A percentile compares a stretch with the other conserved stretches of the same genome.
Evolutionary conservation across 2,113 vertebrate genomes (phyloP).

Genomic region (Chiloscyllium plagiosum): DNA sequence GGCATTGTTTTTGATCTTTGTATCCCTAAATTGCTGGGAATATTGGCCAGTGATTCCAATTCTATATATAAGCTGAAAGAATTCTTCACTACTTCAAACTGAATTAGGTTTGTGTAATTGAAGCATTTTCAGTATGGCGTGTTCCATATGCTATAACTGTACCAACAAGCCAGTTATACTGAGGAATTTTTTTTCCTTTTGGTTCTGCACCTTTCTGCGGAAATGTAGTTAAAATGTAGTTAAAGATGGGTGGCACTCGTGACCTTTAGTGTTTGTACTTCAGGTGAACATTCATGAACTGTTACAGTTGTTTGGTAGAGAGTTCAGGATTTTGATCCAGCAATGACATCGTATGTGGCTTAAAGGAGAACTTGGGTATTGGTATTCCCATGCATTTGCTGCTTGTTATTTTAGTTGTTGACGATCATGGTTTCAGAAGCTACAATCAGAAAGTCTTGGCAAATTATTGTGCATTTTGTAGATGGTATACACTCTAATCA

Average conservation of each 20-base stretch:
- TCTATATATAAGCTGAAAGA: not conserved
- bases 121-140: not conserved
- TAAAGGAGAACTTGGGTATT: not conserved
- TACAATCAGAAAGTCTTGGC: not conserved
- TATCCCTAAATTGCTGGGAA: not conserved
- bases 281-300: not conserved
- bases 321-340: not conserved
- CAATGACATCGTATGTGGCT: not conserved
- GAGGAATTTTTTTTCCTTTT: not conserved
- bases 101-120: not conserved
- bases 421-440: not conserved
- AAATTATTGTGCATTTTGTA: not conserved
- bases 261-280: not conserved
- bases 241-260: too few species aligned
- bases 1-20: not conserved
- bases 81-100: not conserved
- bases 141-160: not conserved
- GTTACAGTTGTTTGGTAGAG: too few species aligned
- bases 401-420: not conserved
- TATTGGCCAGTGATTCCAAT: not conserved
- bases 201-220: not conserved
- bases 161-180: not conserved
- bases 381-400: not conserved
- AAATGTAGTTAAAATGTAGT: too few species aligned
- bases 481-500: not conserved